Evolutionary conservation across 2,797 vertebrate genomes (phyloP), one percentile per base, ranked within the genome.

Genomic region (Naso thynnoides): DNA sequence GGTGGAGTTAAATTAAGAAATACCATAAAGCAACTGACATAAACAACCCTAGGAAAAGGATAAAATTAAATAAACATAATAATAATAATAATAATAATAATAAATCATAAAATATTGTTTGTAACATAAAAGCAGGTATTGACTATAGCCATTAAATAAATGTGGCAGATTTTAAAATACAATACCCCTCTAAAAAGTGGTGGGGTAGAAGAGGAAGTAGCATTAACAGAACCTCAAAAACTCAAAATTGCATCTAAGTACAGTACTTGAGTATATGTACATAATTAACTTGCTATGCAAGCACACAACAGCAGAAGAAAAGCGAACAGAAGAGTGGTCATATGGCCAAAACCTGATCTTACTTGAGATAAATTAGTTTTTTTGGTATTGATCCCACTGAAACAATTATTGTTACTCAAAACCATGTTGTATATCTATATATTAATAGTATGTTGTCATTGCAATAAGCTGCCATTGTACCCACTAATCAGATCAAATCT

Each of bases 41-140:
- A 52, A 70, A 36, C 3, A 72, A 50, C 39, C 11, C 13, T 31
- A 15, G 38, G 45, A 26, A 55, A 70, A 49, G 36, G 44, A 53
- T 18, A 54, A 74, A 36, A 9, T 36, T 45, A 52, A 58, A 53
- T 57, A n/a, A 23, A 68, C 33, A 8, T n/a, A n/a, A n/a, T n/a
- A n/a, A n/a, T n/a, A n/a, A n/a, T n/a, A n/a, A n/a, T n/a, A n/a
- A n/a, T n/a, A n/a, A n/a, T n/a, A n/a, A n/a, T n/a, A n/a, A n/a
- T n/a, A n/a, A n/a, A n/a, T n/a, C n/a, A n/a, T 5, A 1, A 33
- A 23, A 18, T 23, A 16, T 49, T 1, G 9, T 24, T 7, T 45
- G 41, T 31, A 26, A 26, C 13, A 49, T 19, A 7, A 47, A 27
- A 50, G 47, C 16, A 26, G 38, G 6, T 39, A 24, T 6, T 60